phyloP scores from a whole-genome alignment of 2,113 vertebrate genomes.

The Trochalopteron elliotii region DNA sequence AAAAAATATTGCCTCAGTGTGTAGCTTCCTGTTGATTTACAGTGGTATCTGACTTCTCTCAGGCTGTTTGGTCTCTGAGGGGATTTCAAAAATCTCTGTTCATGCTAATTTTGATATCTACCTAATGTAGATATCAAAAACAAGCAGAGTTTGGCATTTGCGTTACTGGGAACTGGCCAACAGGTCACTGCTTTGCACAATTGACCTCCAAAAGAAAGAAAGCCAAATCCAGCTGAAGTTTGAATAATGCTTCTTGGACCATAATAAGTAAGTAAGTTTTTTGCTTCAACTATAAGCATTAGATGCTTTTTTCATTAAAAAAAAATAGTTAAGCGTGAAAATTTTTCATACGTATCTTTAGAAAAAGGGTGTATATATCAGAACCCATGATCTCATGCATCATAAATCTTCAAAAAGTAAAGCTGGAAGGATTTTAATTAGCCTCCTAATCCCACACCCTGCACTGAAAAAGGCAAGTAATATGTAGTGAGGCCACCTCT shows the following conservation, averaged over 20 bases:
- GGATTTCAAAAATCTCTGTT: background rate
- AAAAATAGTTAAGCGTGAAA: background rate
- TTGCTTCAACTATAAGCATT: background rate
- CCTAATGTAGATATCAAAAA: background rate
- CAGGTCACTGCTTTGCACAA: background rate
- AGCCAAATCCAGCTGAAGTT: background rate
- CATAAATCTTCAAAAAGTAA: background rate
- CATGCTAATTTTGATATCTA: background rate
- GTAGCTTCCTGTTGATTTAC: background rate
- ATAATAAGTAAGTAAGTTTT: background rate
- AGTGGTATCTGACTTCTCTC: background rate
- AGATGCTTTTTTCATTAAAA: background rate
- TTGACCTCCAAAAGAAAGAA: background rate
- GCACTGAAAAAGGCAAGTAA: background rate
- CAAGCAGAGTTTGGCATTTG: background rate
- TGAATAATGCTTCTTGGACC: background rate
- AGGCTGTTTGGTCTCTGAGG: background rate
- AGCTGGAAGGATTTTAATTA: background rate
- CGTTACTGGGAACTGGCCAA: background rate
- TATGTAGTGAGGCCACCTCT: background rate
- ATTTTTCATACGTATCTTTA: background rate
- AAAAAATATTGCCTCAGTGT: background rate
- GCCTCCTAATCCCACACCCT: background rate
- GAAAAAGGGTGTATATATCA: background rate
- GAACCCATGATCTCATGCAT: background rate